phyloP scores from a whole-genome alignment of 2,113 vertebrate species.

The Pseudopipra pipra region DNA sequence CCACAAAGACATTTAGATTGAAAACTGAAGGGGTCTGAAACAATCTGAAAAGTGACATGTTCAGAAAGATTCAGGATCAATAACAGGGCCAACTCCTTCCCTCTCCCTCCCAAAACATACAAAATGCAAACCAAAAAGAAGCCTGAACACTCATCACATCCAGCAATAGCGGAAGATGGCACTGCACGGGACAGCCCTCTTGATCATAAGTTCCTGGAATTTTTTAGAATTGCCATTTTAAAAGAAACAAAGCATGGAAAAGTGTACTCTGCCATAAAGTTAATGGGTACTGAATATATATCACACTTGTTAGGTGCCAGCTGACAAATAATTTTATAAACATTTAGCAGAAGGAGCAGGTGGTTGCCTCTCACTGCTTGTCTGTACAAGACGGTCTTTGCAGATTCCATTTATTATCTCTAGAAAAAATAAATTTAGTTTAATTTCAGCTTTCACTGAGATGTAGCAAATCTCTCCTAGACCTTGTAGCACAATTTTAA shows the following conservation, averaged over 20 bases:
- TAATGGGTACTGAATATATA: not conserved
- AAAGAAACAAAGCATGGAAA: not conserved
- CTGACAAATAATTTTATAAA: not conserved
- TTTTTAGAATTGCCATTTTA: not conserved
- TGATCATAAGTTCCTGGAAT: not conserved
- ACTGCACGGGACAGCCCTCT: not conserved
- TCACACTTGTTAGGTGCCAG: not conserved
- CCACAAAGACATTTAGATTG: not conserved
- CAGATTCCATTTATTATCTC: not conserved
- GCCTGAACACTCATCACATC: not conserved
- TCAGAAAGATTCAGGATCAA: not conserved
- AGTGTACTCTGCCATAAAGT: not conserved
- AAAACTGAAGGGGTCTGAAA: not conserved
- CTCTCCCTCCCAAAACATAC: not conserved
- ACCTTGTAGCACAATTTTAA: not conserved
- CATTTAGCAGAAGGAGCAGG: not conserved
- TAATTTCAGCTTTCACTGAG: conserved; percentile 15
- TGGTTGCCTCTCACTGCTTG: not conserved
- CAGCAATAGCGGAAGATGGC: accelerated
- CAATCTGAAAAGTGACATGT: not conserved
- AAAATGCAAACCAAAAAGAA: not conserved
- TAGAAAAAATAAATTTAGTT: not conserved
- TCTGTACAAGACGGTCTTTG: not conserved
- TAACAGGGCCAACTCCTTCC: not conserved
- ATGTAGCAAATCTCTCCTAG: not conserved